These are phyloP conservation scores for Ictidomys tridecemlineatus DNA, from an alignment of 2,113 vertebrate genomes.

Conservation along the genomic window DNA sequence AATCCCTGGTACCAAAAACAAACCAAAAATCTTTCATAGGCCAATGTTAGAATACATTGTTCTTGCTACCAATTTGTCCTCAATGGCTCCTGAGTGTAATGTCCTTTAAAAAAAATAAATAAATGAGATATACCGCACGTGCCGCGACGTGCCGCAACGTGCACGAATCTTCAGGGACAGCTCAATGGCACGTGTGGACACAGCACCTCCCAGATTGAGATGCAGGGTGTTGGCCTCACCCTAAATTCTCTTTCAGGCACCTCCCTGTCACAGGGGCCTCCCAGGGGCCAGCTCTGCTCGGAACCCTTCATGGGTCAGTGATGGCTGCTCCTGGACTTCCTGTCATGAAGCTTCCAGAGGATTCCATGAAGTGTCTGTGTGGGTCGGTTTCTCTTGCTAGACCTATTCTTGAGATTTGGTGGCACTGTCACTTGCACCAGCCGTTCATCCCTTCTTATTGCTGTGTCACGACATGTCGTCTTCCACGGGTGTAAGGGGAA, in stretches of 20 bases:
- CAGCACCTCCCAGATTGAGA: background rate
- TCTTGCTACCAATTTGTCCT: background rate
- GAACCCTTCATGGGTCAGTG: background rate
- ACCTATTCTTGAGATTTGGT: background rate
- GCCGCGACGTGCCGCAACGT: background rate
- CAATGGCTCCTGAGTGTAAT: background rate
- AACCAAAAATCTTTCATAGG: background rate
- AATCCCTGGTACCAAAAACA: no score
- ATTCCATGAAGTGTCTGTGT: background rate
- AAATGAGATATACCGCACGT: background rate
- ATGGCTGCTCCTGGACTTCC: background rate
- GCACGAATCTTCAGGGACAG: background rate
- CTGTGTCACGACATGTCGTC: background rate
- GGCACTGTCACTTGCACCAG: background rate
- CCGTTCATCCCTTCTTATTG: background rate
- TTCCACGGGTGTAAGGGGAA: conserved; percentile 14
- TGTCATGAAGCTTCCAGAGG: background rate
- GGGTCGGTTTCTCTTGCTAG: background rate
- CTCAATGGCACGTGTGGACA: background rate
- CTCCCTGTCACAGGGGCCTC: background rate
- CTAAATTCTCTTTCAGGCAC: background rate
- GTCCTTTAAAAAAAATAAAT: no score
- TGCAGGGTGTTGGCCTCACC: background rate
- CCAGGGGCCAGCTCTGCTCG: background rate
- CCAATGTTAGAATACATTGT: background rate